A percentile compares a stretch with the other conserved stretches of the same genome.
Evolutionary conservation across 2,797 vertebrate genomes (phyloP).

Genomic region (Sebastes kiyomatsui): DNA sequence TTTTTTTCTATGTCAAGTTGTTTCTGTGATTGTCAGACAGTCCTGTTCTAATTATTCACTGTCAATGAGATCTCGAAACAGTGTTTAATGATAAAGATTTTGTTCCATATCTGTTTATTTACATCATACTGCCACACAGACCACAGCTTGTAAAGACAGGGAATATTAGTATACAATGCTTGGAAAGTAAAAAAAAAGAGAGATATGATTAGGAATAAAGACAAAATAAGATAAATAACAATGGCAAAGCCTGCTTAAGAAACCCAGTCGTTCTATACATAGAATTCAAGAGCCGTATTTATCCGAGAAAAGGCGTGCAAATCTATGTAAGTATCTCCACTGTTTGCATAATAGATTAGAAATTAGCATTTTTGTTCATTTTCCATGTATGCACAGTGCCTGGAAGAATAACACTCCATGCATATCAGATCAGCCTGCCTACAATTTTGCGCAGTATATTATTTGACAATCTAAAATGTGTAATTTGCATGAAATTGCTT

Average conservation of each 20-base stretch:
- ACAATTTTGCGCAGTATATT: conserved; percentile 99
- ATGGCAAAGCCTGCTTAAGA: conserved; percentile 80
- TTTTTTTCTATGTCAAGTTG: conserved; percentile 58
- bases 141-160: conserved; percentile 2
- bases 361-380: conserved; percentile 99
- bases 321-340: conserved; percentile 99
- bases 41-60: conserved; percentile 48
- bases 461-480: conserved; percentile 99
- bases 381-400: conserved; percentile 99
- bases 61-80: conserved; percentile 47
- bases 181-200: conserved; percentile 45
- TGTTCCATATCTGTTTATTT: conserved; percentile 49
- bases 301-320: conserved; percentile 94
- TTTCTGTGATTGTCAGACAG: conserved; percentile 65
- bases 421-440: conserved; percentile 99
- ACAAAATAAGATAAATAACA: conserved; percentile 70
- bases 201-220: conserved; percentile 55
- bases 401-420: conserved; percentile 99
- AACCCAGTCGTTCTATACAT: conserved; percentile 91
- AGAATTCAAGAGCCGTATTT: conserved; percentile 95
- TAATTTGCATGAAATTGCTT: conserved; percentile 99
- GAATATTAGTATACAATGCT: conserved; percentile 28
- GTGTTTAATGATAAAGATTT: conserved; percentile 41
- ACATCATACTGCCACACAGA: conserved; percentile 8
- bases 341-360: conserved; percentile 99